Evolutionary conservation across 92 coral and sea anemone genomes (phyloP).

Genomic region (Montipora capitata): DNA sequence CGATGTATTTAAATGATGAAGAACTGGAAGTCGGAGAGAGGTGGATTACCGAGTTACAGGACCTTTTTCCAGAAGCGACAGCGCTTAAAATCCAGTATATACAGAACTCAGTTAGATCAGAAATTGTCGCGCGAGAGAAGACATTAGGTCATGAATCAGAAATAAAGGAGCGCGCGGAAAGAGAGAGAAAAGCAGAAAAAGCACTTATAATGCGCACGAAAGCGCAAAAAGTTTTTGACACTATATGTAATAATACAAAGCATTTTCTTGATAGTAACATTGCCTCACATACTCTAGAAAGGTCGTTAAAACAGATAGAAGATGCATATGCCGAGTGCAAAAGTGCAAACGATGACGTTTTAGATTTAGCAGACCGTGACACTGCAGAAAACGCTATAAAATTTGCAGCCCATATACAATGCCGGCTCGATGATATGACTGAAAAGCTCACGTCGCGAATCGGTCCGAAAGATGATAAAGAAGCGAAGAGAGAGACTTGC

Average conservation of each 20-base stretch:
- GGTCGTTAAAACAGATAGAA: too few species aligned
- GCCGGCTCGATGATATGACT: not conserved
- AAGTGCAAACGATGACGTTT: too few species aligned
- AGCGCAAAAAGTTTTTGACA: constrained; percentile 47
- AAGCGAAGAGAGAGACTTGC: constrained; percentile 13
- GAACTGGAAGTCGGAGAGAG: not conserved
- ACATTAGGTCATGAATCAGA: not conserved
- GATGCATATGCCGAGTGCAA: too few species aligned
- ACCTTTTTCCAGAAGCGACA: not conserved
- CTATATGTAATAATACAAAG: constrained; percentile 8
- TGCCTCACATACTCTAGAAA: not conserved
- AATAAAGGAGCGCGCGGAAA: constrained; percentile 23
- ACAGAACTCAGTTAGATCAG: not conserved
- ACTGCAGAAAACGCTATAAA: too few species aligned
- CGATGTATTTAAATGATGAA: constrained; percentile 3
- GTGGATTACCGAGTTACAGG: not conserved
- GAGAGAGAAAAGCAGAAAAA: constrained; percentile 44
- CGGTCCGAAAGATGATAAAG: constrained; percentile 9
- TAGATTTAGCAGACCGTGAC: too few species aligned
- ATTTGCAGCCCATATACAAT: too few species aligned
- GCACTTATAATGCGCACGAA: constrained; percentile 29
- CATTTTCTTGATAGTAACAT: not conserved
- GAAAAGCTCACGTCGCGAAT: constrained; percentile 21
- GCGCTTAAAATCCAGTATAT: not conserved
- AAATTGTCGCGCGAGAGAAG: not conserved